Conservation (phyloP, 2,797 vertebrate genomes). For the Ceryle rudis region DNA sequence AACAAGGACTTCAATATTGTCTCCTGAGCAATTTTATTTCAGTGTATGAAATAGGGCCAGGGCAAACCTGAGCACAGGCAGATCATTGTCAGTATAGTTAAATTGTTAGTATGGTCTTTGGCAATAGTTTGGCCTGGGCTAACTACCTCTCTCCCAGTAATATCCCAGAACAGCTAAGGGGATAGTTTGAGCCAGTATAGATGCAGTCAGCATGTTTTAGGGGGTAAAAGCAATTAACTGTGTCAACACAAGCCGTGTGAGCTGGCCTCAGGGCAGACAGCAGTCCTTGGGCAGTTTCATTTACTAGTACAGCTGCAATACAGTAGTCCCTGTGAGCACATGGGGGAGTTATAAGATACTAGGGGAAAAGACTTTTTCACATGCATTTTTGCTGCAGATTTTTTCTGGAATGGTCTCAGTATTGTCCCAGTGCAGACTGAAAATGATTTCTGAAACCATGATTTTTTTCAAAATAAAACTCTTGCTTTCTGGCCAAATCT, state of each 20-base stretch:
- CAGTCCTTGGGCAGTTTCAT: constrained; percentile 41
- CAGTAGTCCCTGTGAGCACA: constrained; percentile 69
- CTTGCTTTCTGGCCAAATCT: constrained; percentile 18
- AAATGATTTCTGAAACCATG: constrained; percentile 43
- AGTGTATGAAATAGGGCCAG: constrained; percentile 10
- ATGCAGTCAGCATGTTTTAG: constrained; percentile 61
- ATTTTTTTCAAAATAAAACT: constrained; percentile 26
- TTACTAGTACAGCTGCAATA: constrained; percentile 67
- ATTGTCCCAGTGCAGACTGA: not conserved
- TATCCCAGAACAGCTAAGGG: constrained; percentile 41
- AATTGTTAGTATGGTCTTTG: constrained; percentile 25
- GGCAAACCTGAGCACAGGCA: constrained; percentile 23
- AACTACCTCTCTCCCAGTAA: constrained; percentile 25
- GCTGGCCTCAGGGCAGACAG: constrained; percentile 45
- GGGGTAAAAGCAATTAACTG: constrained; percentile 61
- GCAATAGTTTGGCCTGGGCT: constrained; percentile 37
- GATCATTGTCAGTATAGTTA: constrained; percentile 38
- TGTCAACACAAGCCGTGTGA: constrained; percentile 40
- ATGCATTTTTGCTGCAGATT: constrained; percentile 37
- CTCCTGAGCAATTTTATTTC: constrained; percentile 42
- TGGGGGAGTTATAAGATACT: constrained; percentile 57
- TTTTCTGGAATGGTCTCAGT: constrained; percentile 43
- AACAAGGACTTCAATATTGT: not conserved
- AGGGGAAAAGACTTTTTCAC: constrained; percentile 29
- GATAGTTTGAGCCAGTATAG: constrained; percentile 51